A percentile compares a stretch with the other conserved stretches of the same genome.
Conservation (phyloP, 2,113 vertebrate species). For the Haemorhous mexicanus region DNA sequence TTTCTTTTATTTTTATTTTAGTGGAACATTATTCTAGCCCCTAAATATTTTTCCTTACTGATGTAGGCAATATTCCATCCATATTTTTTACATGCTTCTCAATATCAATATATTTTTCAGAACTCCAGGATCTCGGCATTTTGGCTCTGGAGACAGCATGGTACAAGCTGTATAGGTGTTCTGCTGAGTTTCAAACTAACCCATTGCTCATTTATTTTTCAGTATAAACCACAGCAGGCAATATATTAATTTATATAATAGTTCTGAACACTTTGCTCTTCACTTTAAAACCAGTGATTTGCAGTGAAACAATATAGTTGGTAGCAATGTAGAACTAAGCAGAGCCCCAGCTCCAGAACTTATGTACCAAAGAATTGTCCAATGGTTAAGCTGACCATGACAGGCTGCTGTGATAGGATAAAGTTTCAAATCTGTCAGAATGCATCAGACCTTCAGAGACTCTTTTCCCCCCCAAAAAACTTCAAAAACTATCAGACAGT, state of each 20-base stretch:
- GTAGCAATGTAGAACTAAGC: not conserved
- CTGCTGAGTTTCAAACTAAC: not conserved
- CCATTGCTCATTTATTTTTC: not conserved
- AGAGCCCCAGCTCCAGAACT: not conserved
- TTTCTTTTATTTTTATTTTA: not conserved
- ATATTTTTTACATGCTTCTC: not conserved
- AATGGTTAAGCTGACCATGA: not conserved
- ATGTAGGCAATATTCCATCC: not conserved
- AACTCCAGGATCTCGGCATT: not conserved
- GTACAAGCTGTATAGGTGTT: not conserved
- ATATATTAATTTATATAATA: not conserved
- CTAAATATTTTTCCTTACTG: not conserved
- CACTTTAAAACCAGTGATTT: not conserved
- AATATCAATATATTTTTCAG: not conserved
- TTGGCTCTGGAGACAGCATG: not conserved
- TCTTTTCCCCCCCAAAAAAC: not conserved
- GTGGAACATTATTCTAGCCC: not conserved
- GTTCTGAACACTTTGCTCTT: not conserved
- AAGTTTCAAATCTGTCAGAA: not conserved
- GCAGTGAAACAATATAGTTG: not conserved
- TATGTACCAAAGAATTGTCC: accelerated
- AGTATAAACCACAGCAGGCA: not conserved
- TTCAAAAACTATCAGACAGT: not conserved
- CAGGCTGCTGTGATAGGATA: not conserved
- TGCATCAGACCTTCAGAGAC: not conserved